Evolutionary conservation across 92 coral and sea anemone genomes (phyloP).

Genomic region (Isaurus tuberculatus): DNA sequence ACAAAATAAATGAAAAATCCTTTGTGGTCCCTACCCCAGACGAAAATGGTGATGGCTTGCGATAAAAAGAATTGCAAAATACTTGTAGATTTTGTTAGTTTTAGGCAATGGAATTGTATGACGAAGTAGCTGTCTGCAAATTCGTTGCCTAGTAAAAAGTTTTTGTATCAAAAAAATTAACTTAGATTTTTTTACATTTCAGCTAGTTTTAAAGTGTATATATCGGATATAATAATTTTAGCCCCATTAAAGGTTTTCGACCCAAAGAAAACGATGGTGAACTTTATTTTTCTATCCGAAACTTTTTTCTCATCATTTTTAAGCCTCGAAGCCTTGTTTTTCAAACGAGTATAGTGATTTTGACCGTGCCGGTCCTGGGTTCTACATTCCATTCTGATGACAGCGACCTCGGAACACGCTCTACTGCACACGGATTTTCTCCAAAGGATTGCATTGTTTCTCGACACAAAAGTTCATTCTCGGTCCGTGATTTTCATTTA

Average conservation of each 20-base stretch:
- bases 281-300: constrained; percentile 8
- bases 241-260: too few species aligned
- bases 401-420: constrained; percentile 1
- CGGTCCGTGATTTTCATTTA: constrained; percentile 14
- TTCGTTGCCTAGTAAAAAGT: constrained; percentile 14
- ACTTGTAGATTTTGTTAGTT: too few species aligned
- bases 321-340: constrained; percentile 31
- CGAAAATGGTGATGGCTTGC: constrained; percentile 16
- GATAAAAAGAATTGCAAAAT: too few species aligned
- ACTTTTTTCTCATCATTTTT: too few species aligned
- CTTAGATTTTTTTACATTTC: constrained; percentile 12
- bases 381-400: constrained; percentile 26
- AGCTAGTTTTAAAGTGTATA: too few species aligned
- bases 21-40: not conserved
- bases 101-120: constrained; percentile 20
- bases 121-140: constrained; percentile 14
- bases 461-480: constrained; percentile 26
- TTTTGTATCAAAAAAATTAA: constrained; percentile 10
- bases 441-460: constrained; percentile 19
- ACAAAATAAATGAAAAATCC: not conserved
- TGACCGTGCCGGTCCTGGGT: constrained; percentile 29
- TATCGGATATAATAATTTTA: too few species aligned
- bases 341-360: constrained; percentile 13
- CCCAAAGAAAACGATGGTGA: too few species aligned
- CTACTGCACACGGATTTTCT: constrained; percentile 16